Conservation (phyloP, 2,888 invertebrate species). For the Microplitis manilae region DNA sequence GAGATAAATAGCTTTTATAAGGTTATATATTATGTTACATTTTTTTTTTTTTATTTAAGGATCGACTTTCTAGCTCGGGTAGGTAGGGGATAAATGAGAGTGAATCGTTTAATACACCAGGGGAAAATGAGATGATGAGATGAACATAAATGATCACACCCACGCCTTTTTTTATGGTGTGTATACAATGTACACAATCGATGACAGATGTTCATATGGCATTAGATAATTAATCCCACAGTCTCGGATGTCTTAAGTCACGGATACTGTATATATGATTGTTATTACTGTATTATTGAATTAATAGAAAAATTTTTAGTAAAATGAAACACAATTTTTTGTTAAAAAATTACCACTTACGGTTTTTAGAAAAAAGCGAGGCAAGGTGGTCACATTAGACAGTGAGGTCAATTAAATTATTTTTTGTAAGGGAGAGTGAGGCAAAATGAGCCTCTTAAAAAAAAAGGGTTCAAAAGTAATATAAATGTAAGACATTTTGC, state of each 20-base stretch:
- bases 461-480: no score
- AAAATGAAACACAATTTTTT: no score
- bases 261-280: not conserved
- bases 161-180: constrained; percentile 20
- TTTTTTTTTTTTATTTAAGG: constrained; percentile 16
- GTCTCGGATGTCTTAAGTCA: constrained; percentile 7
- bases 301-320: no score
- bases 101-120: constrained; percentile 25
- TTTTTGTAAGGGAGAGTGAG: no score
- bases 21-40: not conserved
- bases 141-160: constrained; percentile 31
- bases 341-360: no score
- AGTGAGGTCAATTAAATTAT: no score
- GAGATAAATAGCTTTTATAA: constrained; percentile 9
- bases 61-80: constrained; percentile 10
- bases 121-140: constrained; percentile 25
- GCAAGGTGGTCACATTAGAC: no score
- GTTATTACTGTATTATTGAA: not conserved
- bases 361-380: no score
- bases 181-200: constrained; percentile 44
- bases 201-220: constrained; percentile 69
- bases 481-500: no score
- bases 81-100: constrained; percentile 19
- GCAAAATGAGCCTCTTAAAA: no score
- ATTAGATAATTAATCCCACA: constrained; percentile 69